Conservation (phyloP, 2,113 vertebrate genomes). For the Epinephelus lanceolatus region DNA sequence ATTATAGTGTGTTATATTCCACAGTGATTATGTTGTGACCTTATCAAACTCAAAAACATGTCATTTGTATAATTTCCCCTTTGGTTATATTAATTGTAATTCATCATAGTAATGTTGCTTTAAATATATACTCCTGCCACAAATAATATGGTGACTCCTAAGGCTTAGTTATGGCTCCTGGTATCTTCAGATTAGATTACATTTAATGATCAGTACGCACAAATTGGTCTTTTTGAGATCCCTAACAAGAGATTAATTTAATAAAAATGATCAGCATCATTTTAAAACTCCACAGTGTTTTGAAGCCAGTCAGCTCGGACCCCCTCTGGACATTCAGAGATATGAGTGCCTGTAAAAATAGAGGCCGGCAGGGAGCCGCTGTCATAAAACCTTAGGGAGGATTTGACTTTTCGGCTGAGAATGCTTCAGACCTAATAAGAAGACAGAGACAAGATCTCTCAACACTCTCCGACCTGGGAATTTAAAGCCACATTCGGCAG, state of each 20-base stretch:
- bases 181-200: not conserved
- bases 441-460: conserved; percentile 22
- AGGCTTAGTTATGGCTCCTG: not conserved
- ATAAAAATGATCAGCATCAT: not conserved
- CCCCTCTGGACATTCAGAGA: conserved; percentile 7
- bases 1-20: not conserved
- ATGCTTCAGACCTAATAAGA: conserved; percentile 32
- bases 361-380: conserved; percentile 9
- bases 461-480: conserved; percentile 5
- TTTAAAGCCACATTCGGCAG: not conserved
- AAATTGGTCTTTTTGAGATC: not conserved
- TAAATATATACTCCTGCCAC: not conserved
- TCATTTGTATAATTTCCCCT: not conserved
- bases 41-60: not conserved
- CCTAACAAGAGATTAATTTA: not conserved
- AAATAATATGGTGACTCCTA: not conserved
- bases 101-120: not conserved
- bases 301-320: not conserved
- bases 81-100: not conserved
- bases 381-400: conserved; percentile 13
- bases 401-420: conserved; percentile 37
- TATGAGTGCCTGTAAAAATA: conserved; percentile 30
- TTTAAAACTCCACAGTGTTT: conserved; percentile 6
- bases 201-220: not conserved
- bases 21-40: not conserved